These are phyloP conservation scores for Oenanthe melanoleuca DNA, from an alignment of 2,113 vertebrate genomes.

Conservation along the genomic window DNA sequence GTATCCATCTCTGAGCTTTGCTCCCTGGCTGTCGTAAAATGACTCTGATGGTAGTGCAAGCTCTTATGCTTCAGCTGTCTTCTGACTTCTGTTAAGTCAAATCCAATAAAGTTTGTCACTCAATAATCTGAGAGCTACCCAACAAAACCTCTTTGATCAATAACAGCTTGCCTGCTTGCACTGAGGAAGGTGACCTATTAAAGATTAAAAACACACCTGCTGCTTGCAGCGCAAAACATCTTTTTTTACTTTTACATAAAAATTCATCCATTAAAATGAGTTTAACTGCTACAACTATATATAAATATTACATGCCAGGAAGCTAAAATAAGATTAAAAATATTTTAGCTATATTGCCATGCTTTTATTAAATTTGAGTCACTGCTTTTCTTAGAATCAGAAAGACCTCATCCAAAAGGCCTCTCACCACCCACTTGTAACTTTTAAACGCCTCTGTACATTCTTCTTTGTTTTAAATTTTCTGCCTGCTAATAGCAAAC, in stretches of 20 bases:
- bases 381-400: slow-evolving; percentile 42
- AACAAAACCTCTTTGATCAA: slow-evolving; percentile 88
- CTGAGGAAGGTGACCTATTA: slow-evolving; percentile 87
- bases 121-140: slow-evolving; percentile 83
- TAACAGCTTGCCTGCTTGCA: slow-evolving; percentile 84
- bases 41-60: slow-evolving; percentile 83
- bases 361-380: slow-evolving; percentile 57
- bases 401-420: slow-evolving; percentile 28
- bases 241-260: slow-evolving; percentile 75
- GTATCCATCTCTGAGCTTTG: slow-evolving; percentile 87
- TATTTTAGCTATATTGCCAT: slow-evolving; percentile 25
- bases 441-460: background rate
- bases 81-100: slow-evolving; percentile 85
- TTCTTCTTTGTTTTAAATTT: background rate
- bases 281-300: slow-evolving; percentile 69
- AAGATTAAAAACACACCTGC: slow-evolving; percentile 86
- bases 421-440: slow-evolving; percentile 14
- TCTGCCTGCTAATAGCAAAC: slow-evolving; percentile 34
- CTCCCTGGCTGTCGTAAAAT: slow-evolving; percentile 83
- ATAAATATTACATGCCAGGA: slow-evolving; percentile 68
- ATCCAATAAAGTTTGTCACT: slow-evolving; percentile 88
- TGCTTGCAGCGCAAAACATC: slow-evolving; percentile 75
- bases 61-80: slow-evolving; percentile 84
- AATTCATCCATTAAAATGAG: slow-evolving; percentile 73
- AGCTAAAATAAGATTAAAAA: slow-evolving; percentile 65